Conservation (phyloP, 2,888 invertebrate genomes). For the Sthenelais limicola region DNA sequence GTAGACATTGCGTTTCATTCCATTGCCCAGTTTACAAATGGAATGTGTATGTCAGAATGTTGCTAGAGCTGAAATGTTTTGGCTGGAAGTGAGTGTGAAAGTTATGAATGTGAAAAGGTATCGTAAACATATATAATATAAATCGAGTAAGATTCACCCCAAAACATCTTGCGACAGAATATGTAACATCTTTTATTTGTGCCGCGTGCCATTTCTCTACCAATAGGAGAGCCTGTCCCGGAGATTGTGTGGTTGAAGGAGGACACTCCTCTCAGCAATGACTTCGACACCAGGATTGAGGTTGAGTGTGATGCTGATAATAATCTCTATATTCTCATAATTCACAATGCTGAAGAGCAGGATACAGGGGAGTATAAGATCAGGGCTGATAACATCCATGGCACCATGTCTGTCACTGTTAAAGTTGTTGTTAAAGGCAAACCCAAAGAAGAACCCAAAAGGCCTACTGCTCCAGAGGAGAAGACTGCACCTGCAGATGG, state of each 20-base stretch:
- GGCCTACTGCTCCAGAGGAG: not conserved
- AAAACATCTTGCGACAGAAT: no score
- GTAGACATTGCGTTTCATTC: no score
- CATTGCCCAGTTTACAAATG: no score
- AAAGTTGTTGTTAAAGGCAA: conserved; percentile 6
- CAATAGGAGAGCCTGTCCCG: conserved; percentile 30
- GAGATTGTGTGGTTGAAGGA: conserved; percentile 30
- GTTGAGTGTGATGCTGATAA: conserved; percentile 4
- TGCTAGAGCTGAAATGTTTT: no score
- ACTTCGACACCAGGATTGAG: conserved; percentile 31
- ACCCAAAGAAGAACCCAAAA: not conserved
- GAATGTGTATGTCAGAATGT: no score
- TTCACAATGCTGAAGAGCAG: conserved; percentile 13
- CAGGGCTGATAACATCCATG: conserved; percentile 5
- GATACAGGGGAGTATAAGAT: conserved; percentile 36
- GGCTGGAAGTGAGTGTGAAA: no score
- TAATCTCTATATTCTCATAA: conserved; percentile 17
- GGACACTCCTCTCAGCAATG: not conserved
- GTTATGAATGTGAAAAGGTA: no score
- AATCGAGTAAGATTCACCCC: no score
- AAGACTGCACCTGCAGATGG: not conserved
- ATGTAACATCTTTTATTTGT: no score
- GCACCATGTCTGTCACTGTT: conserved; percentile 25
- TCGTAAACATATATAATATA: no score
- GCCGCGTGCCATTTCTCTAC: no score